A percentile compares a stretch with the other conserved stretches of the same genome.
Evolutionary conservation across 2,113 vertebrate genomes (phyloP).

Genomic region (Neolamprologus kungweensis): DNA sequence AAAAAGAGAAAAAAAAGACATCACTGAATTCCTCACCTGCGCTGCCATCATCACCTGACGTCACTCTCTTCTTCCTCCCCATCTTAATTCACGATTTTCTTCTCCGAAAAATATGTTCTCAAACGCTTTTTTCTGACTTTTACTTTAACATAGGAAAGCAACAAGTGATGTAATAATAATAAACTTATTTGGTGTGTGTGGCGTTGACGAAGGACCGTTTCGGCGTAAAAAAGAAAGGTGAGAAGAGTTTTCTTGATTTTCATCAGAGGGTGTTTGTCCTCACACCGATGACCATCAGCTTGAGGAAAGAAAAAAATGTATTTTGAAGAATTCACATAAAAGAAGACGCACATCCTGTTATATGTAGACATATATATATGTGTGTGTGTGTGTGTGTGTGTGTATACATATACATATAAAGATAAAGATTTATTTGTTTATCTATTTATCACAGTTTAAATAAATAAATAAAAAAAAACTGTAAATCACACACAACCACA

Average conservation of each 20-base stretch:
- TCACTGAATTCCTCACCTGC: background rate
- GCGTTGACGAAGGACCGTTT: background rate
- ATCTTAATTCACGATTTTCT: background rate
- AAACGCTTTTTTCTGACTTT: background rate
- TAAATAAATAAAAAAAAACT: background rate
- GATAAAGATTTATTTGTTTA: background rate
- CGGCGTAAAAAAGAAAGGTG: background rate
- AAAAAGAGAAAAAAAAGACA: background rate
- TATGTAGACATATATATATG: rapidly evolving
- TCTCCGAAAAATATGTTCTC: background rate
- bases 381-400: background rate
- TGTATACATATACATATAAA: background rate
- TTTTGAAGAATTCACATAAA: background rate
- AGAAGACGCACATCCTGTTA: background rate
- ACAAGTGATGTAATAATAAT: background rate
- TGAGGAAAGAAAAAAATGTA: background rate
- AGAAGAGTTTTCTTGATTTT: background rate
- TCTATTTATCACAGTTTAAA: background rate
- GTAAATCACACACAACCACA: background rate
- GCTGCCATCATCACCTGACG: background rate
- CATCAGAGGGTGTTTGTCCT: background rate
- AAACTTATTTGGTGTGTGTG: background rate
- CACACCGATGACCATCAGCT: background rate
- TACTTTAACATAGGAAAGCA: background rate
- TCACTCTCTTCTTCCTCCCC: background rate